These are phyloP conservation scores for Disparrhopalites patrizii DNA, from an alignment of 2,888 invertebrate genomes.

Conservation along the genomic window DNA sequence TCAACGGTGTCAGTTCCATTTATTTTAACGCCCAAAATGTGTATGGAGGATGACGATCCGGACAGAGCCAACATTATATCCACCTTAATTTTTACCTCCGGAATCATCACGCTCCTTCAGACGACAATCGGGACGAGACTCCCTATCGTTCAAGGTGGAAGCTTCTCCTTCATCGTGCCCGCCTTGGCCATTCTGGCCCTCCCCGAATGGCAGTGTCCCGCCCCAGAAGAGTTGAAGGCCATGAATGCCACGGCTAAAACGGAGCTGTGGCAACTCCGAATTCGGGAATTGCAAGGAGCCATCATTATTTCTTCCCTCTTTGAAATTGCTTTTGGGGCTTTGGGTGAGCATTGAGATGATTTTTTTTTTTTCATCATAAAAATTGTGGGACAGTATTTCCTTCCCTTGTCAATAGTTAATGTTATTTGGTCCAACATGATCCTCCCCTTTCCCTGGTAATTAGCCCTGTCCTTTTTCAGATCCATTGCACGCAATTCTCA, in stretches of 20 bases:
- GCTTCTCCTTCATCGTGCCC: slow-evolving; percentile 74
- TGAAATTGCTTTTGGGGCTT: slow-evolving; percentile 67
- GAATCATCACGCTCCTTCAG: slow-evolving; percentile 71
- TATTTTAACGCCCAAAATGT: slow-evolving; percentile 73
- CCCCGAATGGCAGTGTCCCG: slow-evolving; percentile 69
- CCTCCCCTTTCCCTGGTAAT: too few species aligned
- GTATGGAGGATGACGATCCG: slow-evolving; percentile 71
- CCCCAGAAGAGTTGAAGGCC: slow-evolving; percentile 53
- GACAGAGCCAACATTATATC: slow-evolving; percentile 71
- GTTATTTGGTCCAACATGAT: too few species aligned
- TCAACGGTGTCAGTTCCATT: slow-evolving; percentile 78
- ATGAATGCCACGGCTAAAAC: slow-evolving; percentile 59
- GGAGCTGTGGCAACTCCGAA: slow-evolving; percentile 67
- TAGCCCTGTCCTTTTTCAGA: too few species aligned
- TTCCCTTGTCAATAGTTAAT: too few species aligned
- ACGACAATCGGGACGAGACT: slow-evolving; percentile 67
- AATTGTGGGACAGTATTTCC: too few species aligned
- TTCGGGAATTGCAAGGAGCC: slow-evolving; percentile 76
- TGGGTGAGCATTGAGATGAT: slow-evolving; percentile 44
- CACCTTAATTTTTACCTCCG: slow-evolving; percentile 77
- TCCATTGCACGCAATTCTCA: too few species aligned
- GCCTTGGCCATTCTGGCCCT: slow-evolving; percentile 69
- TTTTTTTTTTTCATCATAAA: too few species aligned
- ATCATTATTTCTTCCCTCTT: slow-evolving; percentile 73
- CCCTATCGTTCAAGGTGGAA: slow-evolving; percentile 58